These are phyloP conservation scores for Blera fallax DNA, from an alignment of 2,888 invertebrate genomes.

Conservation along the genomic window DNA sequence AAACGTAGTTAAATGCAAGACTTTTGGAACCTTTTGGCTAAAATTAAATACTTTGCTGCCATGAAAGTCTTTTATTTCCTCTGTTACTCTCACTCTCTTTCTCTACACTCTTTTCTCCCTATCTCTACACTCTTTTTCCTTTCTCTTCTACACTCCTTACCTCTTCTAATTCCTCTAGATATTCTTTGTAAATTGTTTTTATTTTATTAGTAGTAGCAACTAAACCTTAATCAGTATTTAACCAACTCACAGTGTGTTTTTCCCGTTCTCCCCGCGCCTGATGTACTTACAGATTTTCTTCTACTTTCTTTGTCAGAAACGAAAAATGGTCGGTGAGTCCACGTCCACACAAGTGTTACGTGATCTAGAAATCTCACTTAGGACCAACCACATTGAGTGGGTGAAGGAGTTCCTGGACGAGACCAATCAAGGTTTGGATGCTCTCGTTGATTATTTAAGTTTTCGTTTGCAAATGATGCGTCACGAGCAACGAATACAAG, in stretches of 20 bases:
- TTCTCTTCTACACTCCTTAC: conserved; percentile 1
- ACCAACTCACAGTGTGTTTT: conserved; percentile 71
- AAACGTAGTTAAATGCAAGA: conserved; percentile 1
- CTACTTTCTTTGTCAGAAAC: conserved; percentile 90
- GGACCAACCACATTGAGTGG: conserved; percentile 99
- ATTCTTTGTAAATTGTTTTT: conserved; percentile 14
- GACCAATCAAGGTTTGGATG: conserved; percentile 97
- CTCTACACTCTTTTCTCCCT: background rate
- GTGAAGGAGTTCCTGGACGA: conserved; percentile 98
- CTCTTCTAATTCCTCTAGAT: background rate
- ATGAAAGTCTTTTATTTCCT: conserved; percentile 3
- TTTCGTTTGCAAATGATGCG: conserved; percentile 97
- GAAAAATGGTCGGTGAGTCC: conserved; percentile 97
- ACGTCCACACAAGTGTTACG: conserved; percentile 99
- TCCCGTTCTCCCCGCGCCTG: conserved; percentile 66
- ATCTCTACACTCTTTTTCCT: background rate
- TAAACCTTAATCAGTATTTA: conserved; percentile 67
- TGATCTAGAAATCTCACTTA: conserved; percentile 98
- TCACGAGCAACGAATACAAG: conserved; percentile 91
- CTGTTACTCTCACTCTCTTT: background rate
- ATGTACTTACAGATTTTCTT: conserved; percentile 81
- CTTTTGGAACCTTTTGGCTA: conserved; percentile 13
- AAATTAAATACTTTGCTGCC: conserved; percentile 51
- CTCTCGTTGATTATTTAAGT: conserved; percentile 98
- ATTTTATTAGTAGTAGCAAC: conserved; percentile 56